Percentiles rank a stretch among this genome's conserved stretches.
phyloP scores from a whole-genome alignment of 2,797 vertebrate genomes.

The Moxostoma hubbsi region DNA sequence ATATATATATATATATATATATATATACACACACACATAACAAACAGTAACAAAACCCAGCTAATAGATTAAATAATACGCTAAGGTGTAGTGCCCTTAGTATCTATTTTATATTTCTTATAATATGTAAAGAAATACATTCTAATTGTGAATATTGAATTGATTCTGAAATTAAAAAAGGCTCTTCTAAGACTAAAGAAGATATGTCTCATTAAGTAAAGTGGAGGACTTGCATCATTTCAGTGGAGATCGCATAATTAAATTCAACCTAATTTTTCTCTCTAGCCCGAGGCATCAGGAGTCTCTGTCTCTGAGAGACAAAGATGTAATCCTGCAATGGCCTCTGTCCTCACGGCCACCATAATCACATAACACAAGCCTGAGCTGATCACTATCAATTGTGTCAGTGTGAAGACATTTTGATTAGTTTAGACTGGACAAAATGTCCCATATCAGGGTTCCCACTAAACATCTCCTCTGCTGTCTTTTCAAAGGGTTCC shows the following conservation, averaged over 20 bases:
- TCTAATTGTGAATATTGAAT: background rate
- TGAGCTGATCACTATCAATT: constrained; percentile 19
- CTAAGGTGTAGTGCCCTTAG: no score
- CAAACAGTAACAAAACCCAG: no score
- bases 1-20: no score
- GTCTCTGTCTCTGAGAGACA: constrained; percentile 6
- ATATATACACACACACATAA: no score
- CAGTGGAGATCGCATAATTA: constrained; percentile 36
- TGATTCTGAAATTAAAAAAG: background rate
- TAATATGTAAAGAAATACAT: background rate
- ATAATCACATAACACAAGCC: constrained; percentile 26
- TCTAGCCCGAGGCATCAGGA: constrained; percentile 29
- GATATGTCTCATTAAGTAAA: background rate
- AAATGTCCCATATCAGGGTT: background rate
- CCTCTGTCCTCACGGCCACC: constrained; percentile 24
- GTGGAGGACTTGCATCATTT: background rate
- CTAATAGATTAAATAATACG: no score
- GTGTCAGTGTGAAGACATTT: background rate
- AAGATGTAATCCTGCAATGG: constrained; percentile 40
- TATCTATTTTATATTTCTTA: no score
- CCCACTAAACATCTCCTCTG: background rate
- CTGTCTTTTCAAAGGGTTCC: background rate
- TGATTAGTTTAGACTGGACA: background rate
- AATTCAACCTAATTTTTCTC: constrained; percentile 36
- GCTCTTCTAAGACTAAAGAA: background rate